Base-by-base conservation (phyloP, 2,888 invertebrate species). In the Trichacis sp. region DNA sequence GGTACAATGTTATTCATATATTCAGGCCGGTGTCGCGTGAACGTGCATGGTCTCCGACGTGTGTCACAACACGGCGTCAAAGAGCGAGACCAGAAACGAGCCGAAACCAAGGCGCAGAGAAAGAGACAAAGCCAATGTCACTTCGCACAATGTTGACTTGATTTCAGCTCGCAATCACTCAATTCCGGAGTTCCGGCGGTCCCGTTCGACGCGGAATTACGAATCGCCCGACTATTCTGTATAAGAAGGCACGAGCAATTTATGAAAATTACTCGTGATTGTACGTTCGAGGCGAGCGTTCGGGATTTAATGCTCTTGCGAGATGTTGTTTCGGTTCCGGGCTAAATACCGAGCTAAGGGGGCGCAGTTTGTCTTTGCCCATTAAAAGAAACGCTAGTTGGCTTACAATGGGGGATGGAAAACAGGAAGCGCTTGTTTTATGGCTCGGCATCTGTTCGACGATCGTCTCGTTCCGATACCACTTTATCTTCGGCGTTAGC, bases 391-490 rank as follows among this genome's bases (percentile, higher is more conserved):
- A 81, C 77, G 83, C 81, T 83, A 81, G 82, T 83, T 84, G 80
- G 82, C 80, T 77, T 24, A 40, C 40, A 52, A 68, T 60, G 61
- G 61, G 66, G 72, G 67, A 68, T 75, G 73, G 79, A 79, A 77
- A 79, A 73, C 74, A 77, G 80, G 78, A 79, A 82, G 81, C 75
- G 79, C 77, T 82, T 84, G 83, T 83, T 84, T 84, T 84, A 83
- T 84, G 79, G 80, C 78, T 77, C 79, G 77, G 83, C 84, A 82
- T 84, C 84, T 83, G 83, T 84, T 83, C 84, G 84, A 82, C 84
- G 84, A 83, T 84, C 84, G 83, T 82, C 83, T 83, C 83, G 83
- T 84, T 84, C 83, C 84, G 84, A 84, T 84, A 84, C 83, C 82
- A 83, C 84, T 84, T 84, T 84, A 83, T 84, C 81, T 82, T 83